phyloP scores from a whole-genome alignment of 2,113 vertebrate species.

The Gracilinanus agilis region DNA sequence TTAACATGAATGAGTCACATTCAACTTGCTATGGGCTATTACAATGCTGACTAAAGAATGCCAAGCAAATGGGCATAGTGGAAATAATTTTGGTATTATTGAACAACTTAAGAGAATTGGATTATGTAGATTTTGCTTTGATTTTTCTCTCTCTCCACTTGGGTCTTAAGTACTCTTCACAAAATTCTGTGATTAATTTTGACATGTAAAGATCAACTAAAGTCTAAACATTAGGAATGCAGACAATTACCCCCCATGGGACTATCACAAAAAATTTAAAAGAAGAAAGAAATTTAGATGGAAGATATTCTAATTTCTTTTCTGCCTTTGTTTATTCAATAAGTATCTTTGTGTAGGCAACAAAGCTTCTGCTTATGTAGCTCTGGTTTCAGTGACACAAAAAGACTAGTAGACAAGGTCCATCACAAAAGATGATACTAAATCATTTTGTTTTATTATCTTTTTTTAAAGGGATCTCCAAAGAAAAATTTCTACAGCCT shows the following conservation, averaged over 20 bases:
- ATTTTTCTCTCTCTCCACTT: not conserved
- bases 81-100: not conserved
- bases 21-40: not conserved
- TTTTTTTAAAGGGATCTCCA: not conserved
- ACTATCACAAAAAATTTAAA: not conserved
- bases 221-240: constrained; percentile 6
- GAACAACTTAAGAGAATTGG: not conserved
- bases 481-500: not conserved
- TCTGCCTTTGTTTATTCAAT: rapidly evolving
- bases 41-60: not conserved
- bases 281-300: constrained; percentile 22
- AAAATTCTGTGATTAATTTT: constrained; percentile 32
- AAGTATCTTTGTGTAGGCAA: not conserved
- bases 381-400: rapidly evolving
- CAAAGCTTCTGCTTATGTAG: not conserved
- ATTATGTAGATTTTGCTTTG: not conserved
- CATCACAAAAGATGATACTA: rapidly evolving
- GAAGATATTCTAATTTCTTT: not conserved
- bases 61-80: not conserved
- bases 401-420: rapidly evolving
- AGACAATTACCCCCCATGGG: not conserved
- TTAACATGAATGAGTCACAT: not conserved
- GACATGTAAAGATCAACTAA: not conserved
- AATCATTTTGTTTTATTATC: rapidly evolving
- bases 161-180: not conserved